Evolutionary conservation across 2,888 invertebrate genomes (phyloP).

Genomic region (Spicauda simplicius): DNA sequence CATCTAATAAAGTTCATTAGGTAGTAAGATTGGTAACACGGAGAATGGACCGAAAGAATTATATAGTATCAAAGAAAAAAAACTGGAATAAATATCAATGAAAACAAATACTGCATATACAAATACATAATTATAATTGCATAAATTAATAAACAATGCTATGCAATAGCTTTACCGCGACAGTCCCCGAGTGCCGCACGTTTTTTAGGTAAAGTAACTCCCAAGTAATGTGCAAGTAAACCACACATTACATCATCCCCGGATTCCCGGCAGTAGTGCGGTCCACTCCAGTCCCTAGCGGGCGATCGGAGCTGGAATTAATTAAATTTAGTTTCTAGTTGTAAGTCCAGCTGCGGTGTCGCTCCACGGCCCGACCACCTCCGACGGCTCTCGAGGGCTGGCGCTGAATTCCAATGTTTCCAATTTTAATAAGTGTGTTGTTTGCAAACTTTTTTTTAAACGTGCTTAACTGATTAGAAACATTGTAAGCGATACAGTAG

Average conservation of each 20-base stretch:
- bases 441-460: background rate
- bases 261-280: background rate
- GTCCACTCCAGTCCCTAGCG: background rate
- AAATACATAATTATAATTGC: too few relatives aligned
- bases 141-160: too few relatives aligned
- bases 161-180: too few relatives aligned
- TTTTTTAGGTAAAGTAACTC: background rate
- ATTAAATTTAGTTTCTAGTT: constrained; percentile 11
- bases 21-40: too few relatives aligned
- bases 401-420: background rate
- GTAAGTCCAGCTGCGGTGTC: background rate
- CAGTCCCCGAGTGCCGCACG: too few relatives aligned
- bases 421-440: background rate
- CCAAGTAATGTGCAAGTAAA: background rate
- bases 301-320: constrained; percentile 14
- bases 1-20: too few relatives aligned
- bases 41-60: too few relatives aligned
- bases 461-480: background rate
- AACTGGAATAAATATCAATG: too few relatives aligned
- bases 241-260: constrained; percentile 2
- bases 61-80: too few relatives aligned
- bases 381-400: constrained; percentile 1
- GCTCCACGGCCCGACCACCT: background rate
- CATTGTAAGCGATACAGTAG: background rate
- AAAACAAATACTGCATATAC: too few relatives aligned